Base-by-base conservation (phyloP, 2,797 vertebrate species). In the Varecia variegata region DNA sequence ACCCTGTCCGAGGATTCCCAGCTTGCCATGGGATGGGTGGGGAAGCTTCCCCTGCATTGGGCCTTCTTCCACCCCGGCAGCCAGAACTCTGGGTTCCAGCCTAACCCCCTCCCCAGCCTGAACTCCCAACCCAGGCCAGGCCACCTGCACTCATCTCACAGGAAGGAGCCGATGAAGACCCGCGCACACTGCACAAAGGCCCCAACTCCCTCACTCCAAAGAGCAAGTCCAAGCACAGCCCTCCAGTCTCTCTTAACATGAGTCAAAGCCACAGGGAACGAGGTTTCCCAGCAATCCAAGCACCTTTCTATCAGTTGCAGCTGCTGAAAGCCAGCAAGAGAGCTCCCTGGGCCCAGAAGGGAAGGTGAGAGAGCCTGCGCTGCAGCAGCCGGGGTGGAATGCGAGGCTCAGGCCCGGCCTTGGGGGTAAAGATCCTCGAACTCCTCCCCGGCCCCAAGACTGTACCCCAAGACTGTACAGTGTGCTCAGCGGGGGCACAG, bases 191-290 rank as follows among this genome's bases (percentile, higher is more conserved):
- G 8, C 2, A 10, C 40, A n/a, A 68, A 62, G 54, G n/a, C 52
- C 65, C 65, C 74, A 67, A 23, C 27, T 50, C 68, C 58, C 83
- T 58, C 71, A 58, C 32, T 52, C 43, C 73, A 56, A 84, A 45
- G 5, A 85, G 50, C 82, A 82, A 15, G n/a, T 68, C 47, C n/a
- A 17, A 40, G 52, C 45, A 54, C 2, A 3, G 62, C 40, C 82
- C 32, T 68, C 71, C 3, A 11, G 23, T 11, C 18, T 74, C 82
- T 47, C 85, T 25, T 43, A 25, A 90, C 45, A 4, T 0, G 60
- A 95, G 47, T 13, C 20, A 11, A 94, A 38, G 83, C n/a, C 67
- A 82, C 40, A 52, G 35, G 32, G 17, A 70, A n/a, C 58, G 74
- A 73, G 58, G 23, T 40, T 83, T 45, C 52, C 65, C 23, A 89